Evolutionary conservation across 2,888 invertebrate species (phyloP), one percentile per base, ranked within the genome.

Genomic region (Tachystola acroxantha): DNA sequence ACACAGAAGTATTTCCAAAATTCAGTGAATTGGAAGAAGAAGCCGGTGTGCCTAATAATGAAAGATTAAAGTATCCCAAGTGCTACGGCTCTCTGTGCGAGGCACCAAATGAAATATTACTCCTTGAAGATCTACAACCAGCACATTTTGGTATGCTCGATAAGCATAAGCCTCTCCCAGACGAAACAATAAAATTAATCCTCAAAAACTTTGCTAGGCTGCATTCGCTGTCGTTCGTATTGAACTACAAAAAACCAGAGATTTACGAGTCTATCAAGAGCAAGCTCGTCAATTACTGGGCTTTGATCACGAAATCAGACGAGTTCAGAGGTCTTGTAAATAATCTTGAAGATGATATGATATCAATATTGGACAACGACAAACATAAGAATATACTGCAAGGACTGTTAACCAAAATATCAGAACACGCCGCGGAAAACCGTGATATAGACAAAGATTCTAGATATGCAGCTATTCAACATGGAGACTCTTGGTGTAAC

Each of bases 111-210:
- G 71, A 72, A 53, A 46, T 67, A 0, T 53, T 72, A 10, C 37
- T 69, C n/a, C 39, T 72, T 11, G 66, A 69, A 52, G 72, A 72
- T 42, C 41, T 72, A 3, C 49, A 37, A 1, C 45, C 42, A 1
- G 34, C 35, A 4, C 41, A 50, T 22, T 64, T 49, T 37, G 22
- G 35, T n/a, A 63, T 65, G 48, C 20, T 63, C 1, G 53, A 66
- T 32, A 55, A 56, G 48, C 46, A 55, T 3, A 6, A 2, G 4
- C 25, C 31, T 7, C 31, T 36, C 4, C 10, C 2, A 3, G 16
- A 14, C n/a, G 36, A 29, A 1, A 16, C 7, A 19, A 40, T 69
- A 0, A 56, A 42, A 46, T 29, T 61, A 1, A 43, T 51, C 0
- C 30, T 71, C 0, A 59, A 55, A 37, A 51, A 53, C 24, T 52